phyloP scores from a whole-genome alignment of 1,140 invertebrate species.

The Drosophila tani region DNA sequence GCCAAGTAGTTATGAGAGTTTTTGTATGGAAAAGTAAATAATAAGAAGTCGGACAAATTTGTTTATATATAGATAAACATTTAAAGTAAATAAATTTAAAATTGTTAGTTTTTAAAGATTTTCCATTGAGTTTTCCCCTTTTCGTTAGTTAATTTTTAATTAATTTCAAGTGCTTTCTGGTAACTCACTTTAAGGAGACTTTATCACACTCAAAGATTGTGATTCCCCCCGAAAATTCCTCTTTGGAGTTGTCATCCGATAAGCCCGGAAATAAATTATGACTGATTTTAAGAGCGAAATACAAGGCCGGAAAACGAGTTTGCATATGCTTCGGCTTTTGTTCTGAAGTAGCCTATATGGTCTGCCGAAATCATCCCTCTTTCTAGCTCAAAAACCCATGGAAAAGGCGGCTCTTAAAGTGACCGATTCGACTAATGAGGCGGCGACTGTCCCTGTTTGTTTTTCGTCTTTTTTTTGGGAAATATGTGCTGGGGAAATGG shows the following conservation, averaged over 20 bases:
- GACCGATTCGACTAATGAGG: conserved; percentile 52
- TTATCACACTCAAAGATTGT: neutral
- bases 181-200: neutral
- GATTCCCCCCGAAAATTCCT: neutral
- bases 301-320: neutral
- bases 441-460: conserved; percentile 46
- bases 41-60: too few relatives aligned
- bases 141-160: neutral
- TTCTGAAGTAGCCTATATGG: neutral
- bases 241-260: conserved; percentile 23
- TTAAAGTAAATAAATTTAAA: too few relatives aligned
- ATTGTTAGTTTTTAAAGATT: too few relatives aligned
- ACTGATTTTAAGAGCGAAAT: neutral
- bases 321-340: conserved; percentile 20
- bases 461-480: conserved; percentile 2
- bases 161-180: neutral
- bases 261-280: conserved; percentile 29
- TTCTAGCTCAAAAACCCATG: neutral
- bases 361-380: neutral
- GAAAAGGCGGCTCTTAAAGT: conserved; percentile 11
- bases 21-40: too few relatives aligned
- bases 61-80: too few relatives aligned
- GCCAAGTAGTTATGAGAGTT: too few relatives aligned
- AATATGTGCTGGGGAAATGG: conserved; percentile 24
- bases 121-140: neutral